Evolutionary conservation across 2,888 invertebrate genomes (phyloP).

Genomic region (Athalia circularis): DNA sequence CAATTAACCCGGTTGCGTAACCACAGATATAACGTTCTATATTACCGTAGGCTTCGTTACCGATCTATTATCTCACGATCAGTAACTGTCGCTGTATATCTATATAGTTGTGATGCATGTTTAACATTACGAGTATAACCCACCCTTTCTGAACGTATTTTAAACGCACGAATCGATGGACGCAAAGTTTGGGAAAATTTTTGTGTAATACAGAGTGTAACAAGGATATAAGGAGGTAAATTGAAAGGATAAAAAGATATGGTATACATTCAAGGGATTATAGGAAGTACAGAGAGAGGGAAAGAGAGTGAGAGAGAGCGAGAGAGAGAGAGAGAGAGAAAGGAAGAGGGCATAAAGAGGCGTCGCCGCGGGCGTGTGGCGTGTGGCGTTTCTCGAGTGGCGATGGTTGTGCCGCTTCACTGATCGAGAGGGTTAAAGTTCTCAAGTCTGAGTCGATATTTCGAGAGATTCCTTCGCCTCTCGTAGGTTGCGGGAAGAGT

Average conservation of each 20-base stretch:
- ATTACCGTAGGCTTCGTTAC: slow-evolving; percentile 1
- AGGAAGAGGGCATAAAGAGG: not conserved
- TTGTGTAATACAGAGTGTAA: too few species aligned
- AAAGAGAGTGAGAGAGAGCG: not conserved
- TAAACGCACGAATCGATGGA: too few species aligned
- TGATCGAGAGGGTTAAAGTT: slow-evolving; percentile 41
- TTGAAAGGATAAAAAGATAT: not conserved
- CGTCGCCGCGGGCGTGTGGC: not conserved
- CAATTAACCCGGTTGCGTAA: slow-evolving; percentile 21
- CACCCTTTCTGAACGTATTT: not conserved
- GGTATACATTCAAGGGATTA: not conserved
- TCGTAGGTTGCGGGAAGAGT: not conserved
- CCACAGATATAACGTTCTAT: slow-evolving; percentile 21
- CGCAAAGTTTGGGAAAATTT: too few species aligned
- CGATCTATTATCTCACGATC: not conserved
- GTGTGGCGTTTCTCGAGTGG: too few species aligned
- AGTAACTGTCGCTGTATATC: not conserved
- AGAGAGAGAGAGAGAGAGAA: not conserved
- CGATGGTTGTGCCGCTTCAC: too few species aligned
- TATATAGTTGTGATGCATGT: not conserved
- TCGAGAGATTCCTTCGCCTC: slow-evolving; percentile 18
- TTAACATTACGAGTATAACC: not conserved
- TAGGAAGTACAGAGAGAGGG: not conserved
- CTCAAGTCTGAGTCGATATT: slow-evolving; percentile 34
- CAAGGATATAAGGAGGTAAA: not conserved